Base-by-base conservation (phyloP, 2,888 invertebrate species). In the Clitarchus hookeri region DNA sequence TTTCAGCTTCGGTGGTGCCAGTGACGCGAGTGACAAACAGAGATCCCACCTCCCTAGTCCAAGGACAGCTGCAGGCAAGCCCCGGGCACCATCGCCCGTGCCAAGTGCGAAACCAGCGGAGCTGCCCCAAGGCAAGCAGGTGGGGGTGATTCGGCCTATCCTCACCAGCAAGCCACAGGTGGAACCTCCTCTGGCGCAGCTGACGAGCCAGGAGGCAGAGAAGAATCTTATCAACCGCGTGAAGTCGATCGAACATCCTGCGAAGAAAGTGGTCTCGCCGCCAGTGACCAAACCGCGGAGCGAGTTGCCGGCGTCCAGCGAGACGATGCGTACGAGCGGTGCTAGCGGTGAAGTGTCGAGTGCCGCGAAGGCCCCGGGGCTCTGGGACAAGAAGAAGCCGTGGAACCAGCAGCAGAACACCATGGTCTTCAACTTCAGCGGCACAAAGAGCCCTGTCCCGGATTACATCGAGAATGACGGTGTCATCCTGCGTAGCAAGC, bases 391-490 rank as follows among this genome's bases (percentile, higher is more conserved):
- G 86, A 91, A 91, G 86, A 92, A 92, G 87, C 91, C 92, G 36
- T 92, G 92, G 92, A 92, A 94, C 89, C 92, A 94, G 90, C 95
- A 94, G 89, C 87, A 87, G 65, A 95, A 96, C 89, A 94, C 95
- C 53, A 95, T 97, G 92, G 96, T 97, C 88, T 97, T 97, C 93
- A 97, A 97, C 93, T 98, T 97, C 92, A 96, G 95, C 89, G 93
- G 94, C 92, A 94, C 96, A 90, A 96, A 96, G 92, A 96, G 96
- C 90, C 89, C 89, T 26, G 96, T 97, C 90, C 97, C 97, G 85
- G 97, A 97, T 93, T 97, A 98, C 92, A 96, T 98, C 90, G 97
- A 97, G 91, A 97, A 97, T 92, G 97, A 97, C 93, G 97, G 96
- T 89, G 93, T 95, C 91, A 93, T 95, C 89, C 94, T 95, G 89